Base-by-base conservation (phyloP, 2,113 vertebrate species). In the Podarcis cretensis region DNA sequence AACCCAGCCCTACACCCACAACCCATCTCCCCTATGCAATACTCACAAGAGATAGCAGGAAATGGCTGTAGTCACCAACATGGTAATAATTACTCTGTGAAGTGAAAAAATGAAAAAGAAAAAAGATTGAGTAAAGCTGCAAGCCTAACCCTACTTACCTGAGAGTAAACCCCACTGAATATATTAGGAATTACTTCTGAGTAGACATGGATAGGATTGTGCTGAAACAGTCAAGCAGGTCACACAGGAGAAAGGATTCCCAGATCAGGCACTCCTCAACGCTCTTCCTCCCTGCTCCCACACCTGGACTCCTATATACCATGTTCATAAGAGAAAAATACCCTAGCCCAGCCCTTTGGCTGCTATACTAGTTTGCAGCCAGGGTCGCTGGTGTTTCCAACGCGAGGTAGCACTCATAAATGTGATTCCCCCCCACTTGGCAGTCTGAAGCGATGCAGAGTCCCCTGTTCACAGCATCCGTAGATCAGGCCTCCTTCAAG, bases 1-100 rank as follows among this genome's bases (percentile, higher is more conserved):
- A 2, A n/a, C 14, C 12, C 16, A 76, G 66, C 35, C 37, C 69
- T 8, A 3, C 14, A 37, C 7, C 16, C 71, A 20, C 59, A 23
- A 4, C 12, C 30, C 10, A 1, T 5, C 12, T 43, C 65, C 21
- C 27, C 3, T 40, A 12, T 1, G 14, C 32, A 4, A 88, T 95
- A 98, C 99, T 99, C 93, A 99, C 99, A 99, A 99, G 89, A 99
- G 94, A 90, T 99, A 99, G 92, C 99, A 99, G 96, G 99, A 99
- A 90, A 99, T 96, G 0, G 99, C 98, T 0, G 98, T 98, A 86
- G 99, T 98, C 65, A 99, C 97, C 96, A 99, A 96, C 97, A 99
- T 99, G 92, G 99, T 99, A 93, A 99, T 98, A 88, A 98, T 98
- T 86, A 99, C 99, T 23, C 99, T 99, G 95, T 40, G 90, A 91